Percentiles rank a stretch among this genome's conserved stretches.
These are phyloP conservation scores for Philotrypesis tridentata DNA, from an alignment of 1,140 invertebrate genomes.

Conservation along the genomic window DNA sequence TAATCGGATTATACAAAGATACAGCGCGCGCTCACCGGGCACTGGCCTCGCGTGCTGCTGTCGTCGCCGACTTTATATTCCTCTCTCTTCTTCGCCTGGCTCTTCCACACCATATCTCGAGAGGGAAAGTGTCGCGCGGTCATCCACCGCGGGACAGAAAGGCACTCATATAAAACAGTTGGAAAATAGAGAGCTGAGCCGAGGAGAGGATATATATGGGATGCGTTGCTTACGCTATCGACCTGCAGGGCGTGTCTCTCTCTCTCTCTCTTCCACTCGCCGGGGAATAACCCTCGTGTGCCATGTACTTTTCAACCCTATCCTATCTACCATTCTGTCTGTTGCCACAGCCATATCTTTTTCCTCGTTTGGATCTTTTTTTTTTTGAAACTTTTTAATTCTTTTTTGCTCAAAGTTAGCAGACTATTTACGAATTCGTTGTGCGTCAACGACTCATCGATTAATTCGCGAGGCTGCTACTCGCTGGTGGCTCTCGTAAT, in stretches of 20 bases:
- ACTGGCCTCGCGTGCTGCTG: constrained; percentile 32
- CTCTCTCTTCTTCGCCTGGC: neutral
- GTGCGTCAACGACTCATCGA: neutral
- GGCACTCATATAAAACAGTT: constrained; percentile 18
- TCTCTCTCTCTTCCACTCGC: constrained; percentile 31
- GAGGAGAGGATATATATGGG: constrained; percentile 14
- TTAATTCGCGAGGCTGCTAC: neutral
- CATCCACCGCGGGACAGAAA: constrained; percentile 10
- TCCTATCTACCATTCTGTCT: constrained; percentile 2
- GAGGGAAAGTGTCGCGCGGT: constrained; percentile 41
- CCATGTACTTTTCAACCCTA: constrained; percentile 48
- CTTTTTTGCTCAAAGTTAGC: neutral
- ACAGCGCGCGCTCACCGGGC: neutral
- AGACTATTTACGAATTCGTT: neutral
- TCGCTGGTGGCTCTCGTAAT: too few relatives aligned
- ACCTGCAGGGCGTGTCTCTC: constrained; percentile 58
- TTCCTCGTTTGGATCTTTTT: neutral
- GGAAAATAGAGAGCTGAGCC: constrained; percentile 4
- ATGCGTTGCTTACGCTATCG: constrained; percentile 60
- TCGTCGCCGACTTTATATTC: neutral
- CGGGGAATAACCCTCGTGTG: constrained; percentile 51
- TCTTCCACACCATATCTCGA: constrained; percentile 12
- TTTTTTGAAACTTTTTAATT: neutral
- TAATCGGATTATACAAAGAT: constrained; percentile 38
- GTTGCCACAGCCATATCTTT: neutral